These are phyloP conservation scores for Ranitomeya variabilis DNA, from an alignment of 2,113 vertebrate genomes.

Conservation along the genomic window DNA sequence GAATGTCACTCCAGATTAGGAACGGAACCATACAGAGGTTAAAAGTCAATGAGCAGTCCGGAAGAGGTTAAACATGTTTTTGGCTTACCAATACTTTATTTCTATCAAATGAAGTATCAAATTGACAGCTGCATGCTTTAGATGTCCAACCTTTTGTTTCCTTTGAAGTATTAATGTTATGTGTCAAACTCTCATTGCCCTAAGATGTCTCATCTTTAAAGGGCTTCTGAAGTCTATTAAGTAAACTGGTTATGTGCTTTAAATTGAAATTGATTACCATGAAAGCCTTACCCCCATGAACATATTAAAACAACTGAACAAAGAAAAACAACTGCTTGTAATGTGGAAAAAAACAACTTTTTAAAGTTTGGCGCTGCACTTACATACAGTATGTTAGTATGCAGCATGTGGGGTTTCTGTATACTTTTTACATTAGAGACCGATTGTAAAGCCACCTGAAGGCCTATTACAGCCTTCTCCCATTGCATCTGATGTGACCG, in stretches of 20 bases:
- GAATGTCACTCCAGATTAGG: too few species aligned
- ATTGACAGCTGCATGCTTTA: background rate
- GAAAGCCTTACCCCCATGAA: background rate
- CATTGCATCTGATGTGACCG: too few species aligned
- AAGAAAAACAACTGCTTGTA: background rate
- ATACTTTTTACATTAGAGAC: too few species aligned
- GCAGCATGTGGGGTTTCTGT: too few species aligned
- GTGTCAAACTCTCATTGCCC: background rate
- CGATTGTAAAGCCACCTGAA: too few species aligned
- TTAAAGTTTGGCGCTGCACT: background rate
- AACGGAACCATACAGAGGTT: too few species aligned
- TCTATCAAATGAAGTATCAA: background rate
- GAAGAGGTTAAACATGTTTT: background rate
- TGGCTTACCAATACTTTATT: background rate
- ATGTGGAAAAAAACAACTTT: background rate
- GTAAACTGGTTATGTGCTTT: background rate
- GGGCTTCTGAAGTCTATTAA: background rate
- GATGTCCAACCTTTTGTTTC: background rate
- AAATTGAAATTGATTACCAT: constrained; percentile 13
- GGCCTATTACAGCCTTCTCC: too few species aligned
- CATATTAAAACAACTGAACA: too few species aligned
- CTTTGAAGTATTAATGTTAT: background rate
- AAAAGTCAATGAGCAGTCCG: too few species aligned
- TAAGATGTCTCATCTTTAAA: constrained; percentile 1
- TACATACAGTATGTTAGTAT: background rate